Conservation (phyloP, 2,113 vertebrate species). For the Typhlomys cinereus region DNA sequence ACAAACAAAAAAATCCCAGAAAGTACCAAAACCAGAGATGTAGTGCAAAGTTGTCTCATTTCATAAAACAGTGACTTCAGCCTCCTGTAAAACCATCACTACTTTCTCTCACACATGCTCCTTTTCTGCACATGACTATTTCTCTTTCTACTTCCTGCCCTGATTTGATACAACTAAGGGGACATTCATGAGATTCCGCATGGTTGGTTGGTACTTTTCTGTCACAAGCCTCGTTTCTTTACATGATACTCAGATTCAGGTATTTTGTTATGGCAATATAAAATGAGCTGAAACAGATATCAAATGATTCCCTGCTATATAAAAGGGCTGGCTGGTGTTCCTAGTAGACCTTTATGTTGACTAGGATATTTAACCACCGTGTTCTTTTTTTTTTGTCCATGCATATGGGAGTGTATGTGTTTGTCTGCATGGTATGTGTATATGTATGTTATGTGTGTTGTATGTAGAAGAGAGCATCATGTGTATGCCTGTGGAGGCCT, state of each 20-base stretch:
- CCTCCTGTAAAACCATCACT: no score
- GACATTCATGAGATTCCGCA: not conserved
- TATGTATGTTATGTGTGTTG: no score
- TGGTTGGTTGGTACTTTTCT: not conserved
- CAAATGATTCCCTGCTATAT: not conserved
- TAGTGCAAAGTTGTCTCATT: not conserved
- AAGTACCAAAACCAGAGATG: not conserved
- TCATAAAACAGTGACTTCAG: not conserved
- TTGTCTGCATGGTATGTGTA: no score
- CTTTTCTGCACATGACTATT: not conserved
- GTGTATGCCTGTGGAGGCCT: no score
- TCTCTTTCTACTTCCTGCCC: not conserved
- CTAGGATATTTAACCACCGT: not conserved
- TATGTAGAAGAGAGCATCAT: no score
- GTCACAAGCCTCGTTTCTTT: not conserved
- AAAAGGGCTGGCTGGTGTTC: not conserved
- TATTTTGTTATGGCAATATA: not conserved
- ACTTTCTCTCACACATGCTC: no score
- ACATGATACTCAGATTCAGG: not conserved
- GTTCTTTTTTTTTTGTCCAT: no score
- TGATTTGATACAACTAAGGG: not conserved
- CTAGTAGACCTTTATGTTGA: not conserved
- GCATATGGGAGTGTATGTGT: no score
- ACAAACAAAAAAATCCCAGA: not conserved
- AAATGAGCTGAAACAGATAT: not conserved